These are phyloP conservation scores for Pao palembangensis DNA, from an alignment of 2,113 vertebrate genomes.

Conservation along the genomic window DNA sequence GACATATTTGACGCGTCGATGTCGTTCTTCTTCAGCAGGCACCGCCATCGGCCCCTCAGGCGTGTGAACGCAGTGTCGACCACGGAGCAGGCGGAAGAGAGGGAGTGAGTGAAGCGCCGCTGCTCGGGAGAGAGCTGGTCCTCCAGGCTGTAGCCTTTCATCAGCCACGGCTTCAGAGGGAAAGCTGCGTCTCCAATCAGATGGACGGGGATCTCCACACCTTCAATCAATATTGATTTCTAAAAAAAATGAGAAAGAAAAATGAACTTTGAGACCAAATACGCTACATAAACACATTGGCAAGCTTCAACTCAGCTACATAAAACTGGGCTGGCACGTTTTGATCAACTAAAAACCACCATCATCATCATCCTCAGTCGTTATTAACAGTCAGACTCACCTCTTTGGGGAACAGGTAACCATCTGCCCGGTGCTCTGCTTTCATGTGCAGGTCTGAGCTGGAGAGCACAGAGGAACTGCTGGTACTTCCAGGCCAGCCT, in stretches of 20 bases:
- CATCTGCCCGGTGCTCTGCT: slow-evolving; percentile 36
- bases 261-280: not conserved
- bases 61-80: slow-evolving; percentile 22
- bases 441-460: slow-evolving; percentile 45
- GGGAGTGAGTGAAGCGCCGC: slow-evolving; percentile 31
- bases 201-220: slow-evolving; percentile 43
- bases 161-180: slow-evolving; percentile 51
- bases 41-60: slow-evolving; percentile 43
- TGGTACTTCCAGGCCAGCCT: slow-evolving; percentile 45
- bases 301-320: no score
- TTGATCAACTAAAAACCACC: no score
- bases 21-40: slow-evolving; percentile 45
- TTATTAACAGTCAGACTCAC: slow-evolving; percentile 8
- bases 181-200: slow-evolving; percentile 36
- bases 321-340: no score
- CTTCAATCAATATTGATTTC: slow-evolving; percentile 25
- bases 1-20: slow-evolving; percentile 28
- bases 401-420: slow-evolving; percentile 45
- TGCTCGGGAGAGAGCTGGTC: slow-evolving; percentile 21
- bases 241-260: not conserved
- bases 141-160: slow-evolving; percentile 31
- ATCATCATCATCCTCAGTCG: no score
- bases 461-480: slow-evolving; percentile 27
- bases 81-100: slow-evolving; percentile 15
- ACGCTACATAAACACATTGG: not conserved